These are phyloP conservation scores for Zaprionus lineosus DNA, from an alignment of 2,888 invertebrate species.

Conservation along the genomic window DNA sequence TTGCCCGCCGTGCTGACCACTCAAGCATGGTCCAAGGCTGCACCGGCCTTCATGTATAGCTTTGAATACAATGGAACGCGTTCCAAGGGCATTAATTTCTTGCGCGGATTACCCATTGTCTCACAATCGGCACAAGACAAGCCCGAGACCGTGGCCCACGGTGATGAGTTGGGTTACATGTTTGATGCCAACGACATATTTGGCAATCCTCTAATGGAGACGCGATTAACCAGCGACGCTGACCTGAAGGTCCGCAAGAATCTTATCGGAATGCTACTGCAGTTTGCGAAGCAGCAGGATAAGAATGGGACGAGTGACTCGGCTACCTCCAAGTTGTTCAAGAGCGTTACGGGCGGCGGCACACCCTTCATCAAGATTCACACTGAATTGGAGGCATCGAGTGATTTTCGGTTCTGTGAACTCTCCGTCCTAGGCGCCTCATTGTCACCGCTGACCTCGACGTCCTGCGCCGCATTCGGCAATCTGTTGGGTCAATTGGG, in stretches of 20 bases:
- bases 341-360: constrained; percentile 81
- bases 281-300: constrained; percentile 85
- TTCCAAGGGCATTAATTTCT: constrained; percentile 85
- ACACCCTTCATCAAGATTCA: constrained; percentile 85
- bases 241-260: constrained; percentile 87
- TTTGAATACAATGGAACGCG: constrained; percentile 88
- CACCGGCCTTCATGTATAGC: constrained; percentile 88
- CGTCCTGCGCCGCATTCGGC: constrained; percentile 74
- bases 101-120: constrained; percentile 87
- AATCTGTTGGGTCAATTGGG: constrained; percentile 64
- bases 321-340: constrained; percentile 71
- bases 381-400: constrained; percentile 82
- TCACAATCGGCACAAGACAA: constrained; percentile 79
- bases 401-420: constrained; percentile 83
- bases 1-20: constrained; percentile 89
- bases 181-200: constrained; percentile 87
- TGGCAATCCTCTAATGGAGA: constrained; percentile 84
- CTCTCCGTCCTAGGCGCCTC: constrained; percentile 80
- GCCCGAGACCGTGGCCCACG: constrained; percentile 84
- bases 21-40: constrained; percentile 87
- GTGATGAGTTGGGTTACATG: constrained; percentile 89
- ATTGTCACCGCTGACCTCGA: constrained; percentile 72
- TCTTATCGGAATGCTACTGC: constrained; percentile 87
- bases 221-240: constrained; percentile 83
- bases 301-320: background rate